phyloP scores from a whole-genome alignment of 2,113 vertebrate species.

The Columba livia region DNA sequence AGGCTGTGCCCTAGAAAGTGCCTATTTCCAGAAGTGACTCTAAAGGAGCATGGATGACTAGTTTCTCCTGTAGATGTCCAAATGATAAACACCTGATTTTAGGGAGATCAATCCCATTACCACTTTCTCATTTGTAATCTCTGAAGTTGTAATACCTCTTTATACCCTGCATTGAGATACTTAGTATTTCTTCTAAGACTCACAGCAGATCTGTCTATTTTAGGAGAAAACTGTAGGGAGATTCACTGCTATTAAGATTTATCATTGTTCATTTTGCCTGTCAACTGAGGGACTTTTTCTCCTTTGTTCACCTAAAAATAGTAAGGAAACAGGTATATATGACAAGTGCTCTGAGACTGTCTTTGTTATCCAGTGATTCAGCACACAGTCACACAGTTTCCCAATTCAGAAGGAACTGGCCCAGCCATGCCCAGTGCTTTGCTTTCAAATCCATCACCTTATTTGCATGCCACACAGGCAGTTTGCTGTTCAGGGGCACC shows the following conservation, averaged over 20 bases:
- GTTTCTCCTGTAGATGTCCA: not conserved
- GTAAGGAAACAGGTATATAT: not conserved
- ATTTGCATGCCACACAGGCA: not conserved
- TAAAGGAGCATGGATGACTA: not conserved
- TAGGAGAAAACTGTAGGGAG: not conserved
- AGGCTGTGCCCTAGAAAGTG: not conserved
- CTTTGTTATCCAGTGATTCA: not conserved
- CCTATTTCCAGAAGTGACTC: not conserved
- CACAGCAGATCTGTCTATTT: not conserved
- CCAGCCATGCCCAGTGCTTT: not conserved
- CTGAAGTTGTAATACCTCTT: not conserved
- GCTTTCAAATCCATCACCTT: not conserved
- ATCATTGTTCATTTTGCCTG: not conserved
- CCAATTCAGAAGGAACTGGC: not conserved
- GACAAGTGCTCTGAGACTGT: not conserved
- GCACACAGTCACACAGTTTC: not conserved
- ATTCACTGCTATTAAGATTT: not conserved
- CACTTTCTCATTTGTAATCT: not conserved
- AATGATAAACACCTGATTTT: not conserved
- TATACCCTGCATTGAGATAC: not conserved
- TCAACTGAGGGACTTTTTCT: not conserved
- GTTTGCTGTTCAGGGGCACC: not conserved
- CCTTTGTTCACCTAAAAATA: not conserved
- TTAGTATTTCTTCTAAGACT: not conserved
- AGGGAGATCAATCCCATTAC: not conserved